A percentile compares a stretch with the other conserved stretches of the same genome.
phyloP scores from a whole-genome alignment of 2,113 vertebrate species.

The Xenopus borealis region DNA sequence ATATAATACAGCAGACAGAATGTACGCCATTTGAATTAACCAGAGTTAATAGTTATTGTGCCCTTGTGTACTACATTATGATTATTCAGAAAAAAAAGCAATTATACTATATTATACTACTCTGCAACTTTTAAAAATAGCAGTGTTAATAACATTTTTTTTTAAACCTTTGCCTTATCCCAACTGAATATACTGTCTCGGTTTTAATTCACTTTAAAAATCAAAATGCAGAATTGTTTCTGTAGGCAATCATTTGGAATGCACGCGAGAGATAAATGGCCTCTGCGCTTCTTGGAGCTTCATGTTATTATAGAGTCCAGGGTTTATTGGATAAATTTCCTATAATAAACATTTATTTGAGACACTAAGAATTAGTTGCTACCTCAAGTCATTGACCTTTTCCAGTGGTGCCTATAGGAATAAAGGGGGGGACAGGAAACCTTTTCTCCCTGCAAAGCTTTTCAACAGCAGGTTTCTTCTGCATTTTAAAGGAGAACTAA shows the following conservation, averaged over 20 bases:
- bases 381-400: slow-evolving; percentile 14
- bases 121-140: too few relatives aligned
- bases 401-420: slow-evolving; percentile 12
- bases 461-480: too few relatives aligned
- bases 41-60: too few relatives aligned
- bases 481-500: too few relatives aligned
- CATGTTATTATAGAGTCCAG: slow-evolving; percentile 20
- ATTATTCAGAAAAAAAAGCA: too few relatives aligned
- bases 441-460: too few relatives aligned
- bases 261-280: slow-evolving; percentile 35
- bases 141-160: too few relatives aligned
- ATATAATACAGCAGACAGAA: neutral
- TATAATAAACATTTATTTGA: slow-evolving; percentile 35
- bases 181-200: slow-evolving; percentile 6
- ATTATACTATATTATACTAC: too few relatives aligned
- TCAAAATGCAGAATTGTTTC: slow-evolving; percentile 32
- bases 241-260: slow-evolving; percentile 25
- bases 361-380: slow-evolving; percentile 26
- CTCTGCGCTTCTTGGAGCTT: slow-evolving; percentile 1
- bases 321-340: slow-evolving; percentile 36
- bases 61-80: too few relatives aligned
- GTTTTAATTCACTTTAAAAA: slow-evolving; percentile 20
- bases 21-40: too few relatives aligned
- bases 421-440: neutral
- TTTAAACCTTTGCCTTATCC: slow-evolving; percentile 7